phyloP scores from a whole-genome alignment of 2,113 vertebrate species.

The Lampris megalopsis region DNA sequence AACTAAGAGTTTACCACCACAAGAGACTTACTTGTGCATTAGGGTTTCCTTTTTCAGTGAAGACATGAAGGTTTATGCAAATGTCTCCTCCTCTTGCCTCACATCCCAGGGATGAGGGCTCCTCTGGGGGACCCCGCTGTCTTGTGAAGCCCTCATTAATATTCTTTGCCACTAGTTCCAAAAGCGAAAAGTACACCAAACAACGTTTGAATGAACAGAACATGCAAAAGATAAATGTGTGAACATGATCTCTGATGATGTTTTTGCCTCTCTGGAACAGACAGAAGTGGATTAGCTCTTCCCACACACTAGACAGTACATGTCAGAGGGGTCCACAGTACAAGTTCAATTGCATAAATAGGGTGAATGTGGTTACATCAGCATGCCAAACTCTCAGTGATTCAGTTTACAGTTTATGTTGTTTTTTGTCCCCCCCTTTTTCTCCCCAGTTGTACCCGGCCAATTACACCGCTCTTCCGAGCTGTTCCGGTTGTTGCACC shows the following conservation, averaged over 20 bases:
- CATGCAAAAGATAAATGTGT: background rate
- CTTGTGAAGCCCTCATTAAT: constrained; percentile 18
- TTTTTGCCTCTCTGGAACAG: too few relatives aligned
- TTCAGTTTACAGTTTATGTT: too few relatives aligned
- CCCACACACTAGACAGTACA: too few relatives aligned
- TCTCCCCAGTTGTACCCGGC: too few relatives aligned
- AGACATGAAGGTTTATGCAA: constrained; percentile 20
- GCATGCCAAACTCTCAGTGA: too few relatives aligned
- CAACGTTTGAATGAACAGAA: background rate
- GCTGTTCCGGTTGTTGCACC: too few relatives aligned
- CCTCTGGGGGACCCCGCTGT: constrained; percentile 32
- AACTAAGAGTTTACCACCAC: background rate
- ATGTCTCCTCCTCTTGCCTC: constrained; percentile 14
- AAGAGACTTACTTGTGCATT: constrained; percentile 32
- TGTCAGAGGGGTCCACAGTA: too few relatives aligned
- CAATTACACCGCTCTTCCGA: too few relatives aligned
- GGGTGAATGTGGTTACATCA: too few relatives aligned
- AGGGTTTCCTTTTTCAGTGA: constrained; percentile 19
- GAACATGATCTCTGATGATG: background rate
- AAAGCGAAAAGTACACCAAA: background rate
- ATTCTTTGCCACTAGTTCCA: constrained; percentile 17
- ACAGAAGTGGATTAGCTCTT: too few relatives aligned
- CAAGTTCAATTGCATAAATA: too few relatives aligned
- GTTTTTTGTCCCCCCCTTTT: too few relatives aligned
- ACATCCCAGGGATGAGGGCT: constrained; percentile 13